These are phyloP conservation scores for Brachionus manjavacas DNA, from an alignment of 1,140 invertebrate genomes.

Conservation along the genomic window DNA sequence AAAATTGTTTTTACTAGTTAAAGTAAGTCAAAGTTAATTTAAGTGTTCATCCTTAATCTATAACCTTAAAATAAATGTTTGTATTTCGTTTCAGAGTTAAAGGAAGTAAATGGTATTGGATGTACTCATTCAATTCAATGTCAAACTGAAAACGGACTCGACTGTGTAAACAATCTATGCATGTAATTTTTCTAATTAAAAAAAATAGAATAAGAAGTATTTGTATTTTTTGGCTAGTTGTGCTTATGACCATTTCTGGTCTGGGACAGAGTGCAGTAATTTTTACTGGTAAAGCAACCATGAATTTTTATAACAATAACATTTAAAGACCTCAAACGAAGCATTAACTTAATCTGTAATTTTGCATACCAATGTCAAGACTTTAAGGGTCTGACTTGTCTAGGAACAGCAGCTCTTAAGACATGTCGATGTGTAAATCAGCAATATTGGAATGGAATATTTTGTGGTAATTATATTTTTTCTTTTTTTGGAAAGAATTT, in stretches of 20 bases:
- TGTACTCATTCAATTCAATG: constrained; percentile 20
- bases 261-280: neutral
- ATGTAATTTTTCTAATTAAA: neutral
- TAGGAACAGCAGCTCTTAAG: neutral
- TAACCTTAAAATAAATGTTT: too few species aligned
- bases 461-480: neutral
- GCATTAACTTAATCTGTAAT: neutral
- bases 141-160: neutral
- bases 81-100: neutral
- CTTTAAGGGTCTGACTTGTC: neutral
- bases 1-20: too few species aligned
- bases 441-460: neutral
- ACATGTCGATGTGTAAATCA: neutral
- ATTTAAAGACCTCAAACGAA: neutral
- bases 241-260: neutral
- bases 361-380: neutral
- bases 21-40: too few species aligned
- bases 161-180: neutral
- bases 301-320: neutral
- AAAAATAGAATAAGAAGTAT: neutral
- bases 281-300: neutral
- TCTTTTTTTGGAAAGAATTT: too few species aligned
- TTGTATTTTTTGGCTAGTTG: neutral
- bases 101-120: neutral
- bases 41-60: too few species aligned